phyloP scores from a whole-genome alignment of 2,888 invertebrate species.

The Disparrhopalites patrizii region DNA sequence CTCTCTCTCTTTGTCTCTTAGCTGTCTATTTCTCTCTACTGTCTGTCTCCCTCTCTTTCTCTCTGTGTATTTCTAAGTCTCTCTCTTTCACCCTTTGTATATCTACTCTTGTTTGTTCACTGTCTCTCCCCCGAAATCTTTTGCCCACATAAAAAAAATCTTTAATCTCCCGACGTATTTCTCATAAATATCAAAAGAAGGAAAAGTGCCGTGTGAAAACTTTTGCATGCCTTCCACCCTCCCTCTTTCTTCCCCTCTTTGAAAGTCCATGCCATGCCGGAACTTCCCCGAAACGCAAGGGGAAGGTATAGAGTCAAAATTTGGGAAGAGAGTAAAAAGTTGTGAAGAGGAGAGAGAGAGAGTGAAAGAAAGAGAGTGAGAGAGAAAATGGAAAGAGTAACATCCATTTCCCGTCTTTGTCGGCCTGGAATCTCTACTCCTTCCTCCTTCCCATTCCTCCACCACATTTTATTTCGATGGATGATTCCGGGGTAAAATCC shows the following conservation, averaged over 20 bases:
- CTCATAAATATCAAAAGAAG: slow-evolving; percentile 28
- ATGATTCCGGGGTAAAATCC: neutral
- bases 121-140: too few relatives aligned
- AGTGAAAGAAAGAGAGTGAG: neutral
- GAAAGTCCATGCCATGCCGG: neutral
- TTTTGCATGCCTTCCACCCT: neutral
- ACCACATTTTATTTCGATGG: neutral
- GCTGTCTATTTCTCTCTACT: too few relatives aligned
- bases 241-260: neutral
- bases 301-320: neutral
- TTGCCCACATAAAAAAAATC: slow-evolving; percentile 23
- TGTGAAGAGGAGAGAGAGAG: neutral
- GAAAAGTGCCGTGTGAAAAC: slow-evolving; percentile 4
- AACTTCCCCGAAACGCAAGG: neutral
- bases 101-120: neutral
- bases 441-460: neutral
- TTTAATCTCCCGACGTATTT: slow-evolving; percentile 18
- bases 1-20: too few relatives aligned
- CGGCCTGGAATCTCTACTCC: neutral
- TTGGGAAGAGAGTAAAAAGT: too few relatives aligned
- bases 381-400: neutral
- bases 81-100: slow-evolving; percentile 6
- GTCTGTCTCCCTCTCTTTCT: neutral
- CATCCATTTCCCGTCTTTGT: too few relatives aligned
- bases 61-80: neutral